Conservation (phyloP, 2,888 invertebrate species). For the Melikaiella ostensackeni region DNA sequence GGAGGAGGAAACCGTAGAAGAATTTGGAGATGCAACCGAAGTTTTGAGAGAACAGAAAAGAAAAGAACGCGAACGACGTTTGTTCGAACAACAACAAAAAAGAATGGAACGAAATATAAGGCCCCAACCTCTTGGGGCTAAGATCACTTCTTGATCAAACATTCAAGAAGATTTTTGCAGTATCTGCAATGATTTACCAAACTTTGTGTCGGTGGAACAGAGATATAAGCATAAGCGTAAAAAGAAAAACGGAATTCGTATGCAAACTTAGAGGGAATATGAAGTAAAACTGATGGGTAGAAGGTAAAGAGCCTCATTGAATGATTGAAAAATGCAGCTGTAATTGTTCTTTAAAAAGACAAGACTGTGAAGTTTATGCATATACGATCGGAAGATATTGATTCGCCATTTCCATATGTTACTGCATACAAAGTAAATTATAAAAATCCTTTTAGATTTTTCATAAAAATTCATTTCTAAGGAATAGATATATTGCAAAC, state of each 20-base stretch:
- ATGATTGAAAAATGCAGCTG: background rate
- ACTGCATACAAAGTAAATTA: background rate
- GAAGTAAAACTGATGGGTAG: background rate
- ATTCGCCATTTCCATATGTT: too few relatives aligned
- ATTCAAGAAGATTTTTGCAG: conserved; percentile 29
- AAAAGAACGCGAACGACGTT: conserved; percentile 67
- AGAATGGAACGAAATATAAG: conserved; percentile 66
- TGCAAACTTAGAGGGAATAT: background rate
- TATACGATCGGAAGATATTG: too few relatives aligned
- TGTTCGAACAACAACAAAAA: conserved; percentile 71
- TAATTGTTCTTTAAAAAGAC: background rate
- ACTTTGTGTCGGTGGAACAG: background rate
- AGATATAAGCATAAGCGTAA: background rate
- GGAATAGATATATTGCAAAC: background rate
- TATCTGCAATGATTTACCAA: background rate
- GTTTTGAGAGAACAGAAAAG: conserved; percentile 68
- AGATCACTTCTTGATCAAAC: conserved; percentile 69
- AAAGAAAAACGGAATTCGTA: background rate
- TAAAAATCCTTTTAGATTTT: background rate
- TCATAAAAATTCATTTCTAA: background rate
- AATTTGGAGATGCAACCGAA: conserved; percentile 67
- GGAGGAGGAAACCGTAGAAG: conserved; percentile 77
- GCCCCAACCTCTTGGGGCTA: conserved; percentile 70
- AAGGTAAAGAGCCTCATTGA: background rate
- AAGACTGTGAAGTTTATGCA: background rate